These are phyloP conservation scores for Uria lomvia DNA, from an alignment of 2,113 vertebrate species.

Conservation along the genomic window DNA sequence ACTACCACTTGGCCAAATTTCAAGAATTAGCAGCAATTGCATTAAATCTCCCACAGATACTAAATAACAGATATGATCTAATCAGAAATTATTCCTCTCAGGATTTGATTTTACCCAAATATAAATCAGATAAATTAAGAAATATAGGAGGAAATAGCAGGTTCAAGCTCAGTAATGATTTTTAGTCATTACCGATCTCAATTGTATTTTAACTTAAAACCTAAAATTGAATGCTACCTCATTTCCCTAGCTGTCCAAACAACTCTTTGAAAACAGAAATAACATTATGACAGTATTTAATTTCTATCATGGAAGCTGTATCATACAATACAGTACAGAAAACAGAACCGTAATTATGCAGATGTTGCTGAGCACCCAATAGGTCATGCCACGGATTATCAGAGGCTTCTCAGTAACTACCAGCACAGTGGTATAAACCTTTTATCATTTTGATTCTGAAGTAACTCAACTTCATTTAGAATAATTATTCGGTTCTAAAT, in stretches of 20 bases:
- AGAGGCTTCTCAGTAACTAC: neutral
- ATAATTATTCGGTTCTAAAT: neutral
- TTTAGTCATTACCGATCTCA: neutral
- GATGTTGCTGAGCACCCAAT: neutral
- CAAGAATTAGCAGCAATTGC: constrained; percentile 30
- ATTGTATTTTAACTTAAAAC: constrained; percentile 41
- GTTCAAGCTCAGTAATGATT: constrained; percentile 20
- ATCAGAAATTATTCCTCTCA: constrained; percentile 38
- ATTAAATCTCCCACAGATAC: constrained; percentile 23
- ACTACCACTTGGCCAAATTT: constrained; percentile 32
- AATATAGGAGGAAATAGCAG: constrained; percentile 14
- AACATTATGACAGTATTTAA: neutral
- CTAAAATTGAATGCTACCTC: constrained; percentile 39
- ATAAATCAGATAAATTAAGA: constrained; percentile 44
- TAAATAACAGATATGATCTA: constrained; percentile 41
- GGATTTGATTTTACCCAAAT: constrained; percentile 40
- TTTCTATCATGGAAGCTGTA: neutral
- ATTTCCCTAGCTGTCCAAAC: constrained; percentile 19
- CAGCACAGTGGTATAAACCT: neutral
- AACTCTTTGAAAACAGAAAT: constrained; percentile 10
- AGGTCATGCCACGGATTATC: neutral
- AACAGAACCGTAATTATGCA: neutral
- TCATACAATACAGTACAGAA: neutral
- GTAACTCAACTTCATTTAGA: neutral
- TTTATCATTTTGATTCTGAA: neutral